phyloP scores from a whole-genome alignment of 2,888 invertebrate species.

The Chymomyza fuscimana region DNA sequence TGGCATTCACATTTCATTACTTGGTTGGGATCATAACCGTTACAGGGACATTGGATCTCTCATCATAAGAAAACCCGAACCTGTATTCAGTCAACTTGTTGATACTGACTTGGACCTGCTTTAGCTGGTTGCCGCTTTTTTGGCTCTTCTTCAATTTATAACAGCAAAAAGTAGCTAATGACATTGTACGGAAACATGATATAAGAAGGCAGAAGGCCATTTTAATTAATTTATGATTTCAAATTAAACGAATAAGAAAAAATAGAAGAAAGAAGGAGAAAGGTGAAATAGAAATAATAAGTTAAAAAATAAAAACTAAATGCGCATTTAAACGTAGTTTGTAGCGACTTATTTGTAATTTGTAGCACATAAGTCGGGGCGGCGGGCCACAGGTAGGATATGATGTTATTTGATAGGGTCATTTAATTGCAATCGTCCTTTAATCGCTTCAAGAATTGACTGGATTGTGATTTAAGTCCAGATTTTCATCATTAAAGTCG shows the following conservation, averaged over 20 bases:
- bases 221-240: slow-evolving; percentile 20
- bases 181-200: not conserved
- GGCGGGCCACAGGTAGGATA: not conserved
- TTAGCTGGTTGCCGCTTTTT: slow-evolving; percentile 18
- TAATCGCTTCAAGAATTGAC: not conserved
- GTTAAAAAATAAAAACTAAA: slow-evolving; percentile 55
- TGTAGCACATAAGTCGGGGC: slow-evolving; percentile 30
- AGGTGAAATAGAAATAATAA: slow-evolving; percentile 71
- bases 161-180: not conserved
- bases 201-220: not conserved
- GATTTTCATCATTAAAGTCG: not conserved
- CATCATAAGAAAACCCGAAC: not conserved
- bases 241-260: slow-evolving; percentile 1
- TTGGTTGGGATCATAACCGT: slow-evolving; percentile 7
- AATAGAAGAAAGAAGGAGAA: slow-evolving; percentile 62
- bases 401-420: not conserved
- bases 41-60: not conserved
- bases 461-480: not conserved
- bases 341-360: slow-evolving; percentile 49
- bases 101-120: slow-evolving; percentile 6
- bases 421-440: slow-evolving; percentile 5
- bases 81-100: slow-evolving; percentile 31
- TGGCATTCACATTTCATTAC: slow-evolving; percentile 29
- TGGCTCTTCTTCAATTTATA: slow-evolving; percentile 12
- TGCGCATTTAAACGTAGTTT: slow-evolving; percentile 55